These are phyloP conservation scores for Netelia melanura DNA, from an alignment of 2,888 invertebrate species.

Conservation along the genomic window DNA sequence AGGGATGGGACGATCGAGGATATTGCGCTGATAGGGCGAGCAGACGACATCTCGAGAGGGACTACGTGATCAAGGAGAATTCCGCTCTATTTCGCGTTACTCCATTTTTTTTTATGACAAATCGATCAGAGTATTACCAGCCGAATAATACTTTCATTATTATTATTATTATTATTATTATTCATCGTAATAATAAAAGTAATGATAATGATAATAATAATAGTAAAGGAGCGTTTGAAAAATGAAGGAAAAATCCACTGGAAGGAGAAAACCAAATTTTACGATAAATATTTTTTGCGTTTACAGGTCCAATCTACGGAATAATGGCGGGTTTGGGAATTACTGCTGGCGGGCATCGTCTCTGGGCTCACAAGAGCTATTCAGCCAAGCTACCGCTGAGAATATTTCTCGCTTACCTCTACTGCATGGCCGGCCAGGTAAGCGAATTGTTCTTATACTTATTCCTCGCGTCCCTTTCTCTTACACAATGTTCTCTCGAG, in stretches of 20 bases:
- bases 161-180: not conserved
- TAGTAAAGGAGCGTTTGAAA: not conserved
- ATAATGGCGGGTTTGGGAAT: slow-evolving; percentile 88
- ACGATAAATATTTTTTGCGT: slow-evolving; percentile 14
- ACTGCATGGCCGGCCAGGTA: slow-evolving; percentile 95
- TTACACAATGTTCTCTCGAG: not conserved
- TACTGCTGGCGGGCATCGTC: slow-evolving; percentile 96
- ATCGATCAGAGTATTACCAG: slow-evolving; percentile 13
- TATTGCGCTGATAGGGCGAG: slow-evolving; percentile 58
- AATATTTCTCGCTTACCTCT: slow-evolving; percentile 92
- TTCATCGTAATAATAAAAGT: not conserved
- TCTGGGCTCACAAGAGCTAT: slow-evolving; percentile 97
- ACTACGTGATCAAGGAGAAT: slow-evolving; percentile 66
- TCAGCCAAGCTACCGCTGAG: slow-evolving; percentile 91
- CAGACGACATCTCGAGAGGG: slow-evolving; percentile 54
- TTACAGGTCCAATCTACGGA: slow-evolving; percentile 74
- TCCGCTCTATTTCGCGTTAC: slow-evolving; percentile 1
- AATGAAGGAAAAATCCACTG: not conserved
- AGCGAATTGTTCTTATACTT: slow-evolving; percentile 74
- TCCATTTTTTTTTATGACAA: slow-evolving; percentile 13
- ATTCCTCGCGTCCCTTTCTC: not conserved
- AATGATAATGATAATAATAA: too few relatives aligned
- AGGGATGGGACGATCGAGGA: slow-evolving; percentile 45
- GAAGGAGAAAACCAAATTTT: not conserved
- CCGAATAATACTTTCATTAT: not conserved